Conservation (phyloP, 35 echinoderm and acorn worm species). For the Hemicentrotus pulcherrimus region DNA sequence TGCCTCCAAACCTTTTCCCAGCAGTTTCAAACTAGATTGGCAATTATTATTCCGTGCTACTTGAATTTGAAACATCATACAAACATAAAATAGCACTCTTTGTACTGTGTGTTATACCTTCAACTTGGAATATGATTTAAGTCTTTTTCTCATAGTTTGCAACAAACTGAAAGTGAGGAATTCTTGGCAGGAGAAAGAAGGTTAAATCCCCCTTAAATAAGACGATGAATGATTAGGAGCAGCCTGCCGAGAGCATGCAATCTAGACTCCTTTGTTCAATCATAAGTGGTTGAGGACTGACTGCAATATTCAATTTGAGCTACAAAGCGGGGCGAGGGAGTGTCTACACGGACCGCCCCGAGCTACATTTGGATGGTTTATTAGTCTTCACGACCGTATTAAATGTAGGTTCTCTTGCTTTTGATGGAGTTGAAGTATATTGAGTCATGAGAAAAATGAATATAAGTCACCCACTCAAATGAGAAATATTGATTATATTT, state of each 20-base stretch:
- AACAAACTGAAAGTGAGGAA: neutral
- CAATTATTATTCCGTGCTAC: neutral
- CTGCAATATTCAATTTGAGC: neutral
- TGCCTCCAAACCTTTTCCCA: neutral
- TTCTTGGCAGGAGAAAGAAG: neutral
- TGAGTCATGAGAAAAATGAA: neutral
- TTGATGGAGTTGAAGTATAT: neutral
- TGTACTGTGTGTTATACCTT: neutral
- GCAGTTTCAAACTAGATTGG: neutral
- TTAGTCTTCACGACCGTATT: neutral
- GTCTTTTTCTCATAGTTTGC: neutral
- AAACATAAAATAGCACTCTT: neutral
- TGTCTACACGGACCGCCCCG: neutral
- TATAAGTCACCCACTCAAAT: neutral
- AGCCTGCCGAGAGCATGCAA: neutral
- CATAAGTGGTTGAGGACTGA: neutral
- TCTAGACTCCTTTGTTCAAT: constrained; percentile 10
- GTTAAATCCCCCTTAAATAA: neutral
- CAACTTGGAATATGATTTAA: neutral
- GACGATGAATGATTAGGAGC: neutral
- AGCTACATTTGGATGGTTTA: constrained; percentile 3
- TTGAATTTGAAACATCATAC: neutral
- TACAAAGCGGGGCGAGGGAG: constrained; percentile 1
- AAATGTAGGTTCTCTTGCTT: neutral
- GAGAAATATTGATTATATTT: neutral